These are phyloP conservation scores for Himantopus leucocephalus DNA, from an alignment of 2,113 vertebrate genomes.

Conservation along the genomic window DNA sequence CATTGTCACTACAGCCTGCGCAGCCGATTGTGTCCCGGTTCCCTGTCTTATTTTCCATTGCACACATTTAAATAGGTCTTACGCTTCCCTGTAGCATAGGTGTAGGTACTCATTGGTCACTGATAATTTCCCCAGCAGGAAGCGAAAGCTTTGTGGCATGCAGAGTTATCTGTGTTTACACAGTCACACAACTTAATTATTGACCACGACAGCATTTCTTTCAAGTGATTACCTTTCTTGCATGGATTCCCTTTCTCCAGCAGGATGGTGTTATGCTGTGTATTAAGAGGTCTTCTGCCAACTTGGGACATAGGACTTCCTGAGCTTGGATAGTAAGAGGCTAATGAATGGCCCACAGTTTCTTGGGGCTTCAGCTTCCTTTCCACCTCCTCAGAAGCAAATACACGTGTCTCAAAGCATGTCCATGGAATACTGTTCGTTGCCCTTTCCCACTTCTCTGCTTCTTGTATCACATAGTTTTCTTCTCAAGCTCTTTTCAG, in stretches of 20 bases:
- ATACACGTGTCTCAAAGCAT: background rate
- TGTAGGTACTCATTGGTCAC: background rate
- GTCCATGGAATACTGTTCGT: background rate
- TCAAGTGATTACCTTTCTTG: background rate
- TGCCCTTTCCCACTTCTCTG: background rate
- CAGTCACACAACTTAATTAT: background rate
- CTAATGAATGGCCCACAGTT: background rate
- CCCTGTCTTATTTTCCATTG: background rate
- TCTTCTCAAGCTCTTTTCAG: background rate
- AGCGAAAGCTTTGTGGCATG: background rate
- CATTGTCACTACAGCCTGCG: background rate
- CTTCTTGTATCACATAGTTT: background rate
- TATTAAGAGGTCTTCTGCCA: background rate
- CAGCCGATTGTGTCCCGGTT: background rate
- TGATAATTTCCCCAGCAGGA: background rate
- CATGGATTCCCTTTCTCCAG: background rate
- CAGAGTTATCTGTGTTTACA: background rate
- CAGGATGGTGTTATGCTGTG: background rate
- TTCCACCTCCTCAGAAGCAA: background rate
- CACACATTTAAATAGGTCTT: background rate
- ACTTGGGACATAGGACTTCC: background rate
- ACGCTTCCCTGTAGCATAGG: background rate
- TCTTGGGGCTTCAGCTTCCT: background rate
- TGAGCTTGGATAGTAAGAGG: background rate
- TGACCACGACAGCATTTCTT: background rate